Evolutionary conservation across 2,888 invertebrate species (phyloP).

Genomic region (Kuschelorhynchus macadamiae): DNA sequence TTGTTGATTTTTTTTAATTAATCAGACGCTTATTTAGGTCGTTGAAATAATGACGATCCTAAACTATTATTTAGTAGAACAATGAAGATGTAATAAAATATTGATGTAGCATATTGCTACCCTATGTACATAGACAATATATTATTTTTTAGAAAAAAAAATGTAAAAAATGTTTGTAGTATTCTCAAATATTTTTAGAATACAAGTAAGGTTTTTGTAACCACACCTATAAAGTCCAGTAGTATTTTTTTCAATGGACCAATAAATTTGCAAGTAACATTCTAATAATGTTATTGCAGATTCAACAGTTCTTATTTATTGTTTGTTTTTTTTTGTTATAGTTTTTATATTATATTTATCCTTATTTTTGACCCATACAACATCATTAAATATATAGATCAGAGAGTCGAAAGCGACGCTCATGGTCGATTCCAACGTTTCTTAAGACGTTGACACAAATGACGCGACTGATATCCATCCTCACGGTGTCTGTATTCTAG

Average conservation of each 20-base stretch:
- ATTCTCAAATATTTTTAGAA: slow-evolving; percentile 51
- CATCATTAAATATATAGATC: too few relatives aligned
- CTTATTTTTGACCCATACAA: too few relatives aligned
- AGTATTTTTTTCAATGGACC: slow-evolving; percentile 54
- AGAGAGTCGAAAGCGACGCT: background rate
- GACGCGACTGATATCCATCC: background rate
- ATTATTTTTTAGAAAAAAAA: slow-evolving; percentile 57
- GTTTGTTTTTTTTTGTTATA: slow-evolving; percentile 47
- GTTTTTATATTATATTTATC: slow-evolving; percentile 35
- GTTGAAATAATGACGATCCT: too few relatives aligned
- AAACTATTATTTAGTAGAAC: background rate
- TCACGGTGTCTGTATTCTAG: slow-evolving; percentile 4
- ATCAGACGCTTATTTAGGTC: background rate
- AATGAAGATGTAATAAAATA: slow-evolving; percentile 28
- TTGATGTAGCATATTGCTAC: slow-evolving; percentile 60
- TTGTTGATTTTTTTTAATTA: slow-evolving; percentile 6
- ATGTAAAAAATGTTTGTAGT: slow-evolving; percentile 48
- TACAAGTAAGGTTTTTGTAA: slow-evolving; percentile 51
- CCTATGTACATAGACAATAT: slow-evolving; percentile 53
- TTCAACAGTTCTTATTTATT: slow-evolving; percentile 48
- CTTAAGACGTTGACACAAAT: background rate
- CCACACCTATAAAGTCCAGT: slow-evolving; percentile 46
- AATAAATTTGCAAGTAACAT: slow-evolving; percentile 20
- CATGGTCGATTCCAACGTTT: slow-evolving; percentile 21
- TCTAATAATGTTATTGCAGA: slow-evolving; percentile 18